Conservation (phyloP, 1,140 invertebrate genomes). For the Caenorhabditis elegans region WBcel235 BX284605.5:13551501-13552000, state of each 20-base stretch:
- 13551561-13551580: slow-evolving; percentile 26
- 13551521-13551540: neutral
- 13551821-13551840: neutral
- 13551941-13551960: too few species aligned
- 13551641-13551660: neutral
- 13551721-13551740: neutral
- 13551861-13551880: too few species aligned
- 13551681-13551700: neutral
- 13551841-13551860: neutral
- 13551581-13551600: neutral
- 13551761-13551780: neutral
- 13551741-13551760: neutral
- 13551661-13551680: neutral
- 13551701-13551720: neutral
- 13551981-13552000: neutral
- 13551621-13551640: neutral
- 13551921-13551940: too few species aligned
- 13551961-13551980: neutral
- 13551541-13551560: neutral
- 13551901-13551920: too few species aligned
- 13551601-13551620: neutral
- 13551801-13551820: neutral
- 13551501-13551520: neutral
- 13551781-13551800: neutral
- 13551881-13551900: too few species aligned